Percentiles rank a stretch among this genome's conserved stretches.
Conservation (phyloP, 2,888 invertebrate species). For the Synanthedon myopaeformis region DNA sequence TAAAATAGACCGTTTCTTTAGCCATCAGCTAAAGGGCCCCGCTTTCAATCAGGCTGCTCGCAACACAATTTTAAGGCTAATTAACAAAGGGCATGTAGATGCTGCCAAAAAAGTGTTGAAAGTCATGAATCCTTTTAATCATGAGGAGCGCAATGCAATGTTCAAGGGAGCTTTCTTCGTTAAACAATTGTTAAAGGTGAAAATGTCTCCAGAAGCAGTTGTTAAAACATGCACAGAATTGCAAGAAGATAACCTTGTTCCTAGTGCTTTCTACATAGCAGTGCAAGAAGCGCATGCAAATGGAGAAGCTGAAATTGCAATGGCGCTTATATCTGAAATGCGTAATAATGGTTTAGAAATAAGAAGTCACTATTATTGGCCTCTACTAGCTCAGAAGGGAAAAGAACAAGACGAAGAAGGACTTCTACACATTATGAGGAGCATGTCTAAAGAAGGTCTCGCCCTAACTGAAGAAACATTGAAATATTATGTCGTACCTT, state of each 20-base stretch:
- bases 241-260: slow-evolving; percentile 70
- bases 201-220: slow-evolving; percentile 73
- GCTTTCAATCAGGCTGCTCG: slow-evolving; percentile 85
- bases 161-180: slow-evolving; percentile 79
- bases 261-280: slow-evolving; percentile 73
- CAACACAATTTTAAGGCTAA: slow-evolving; percentile 76
- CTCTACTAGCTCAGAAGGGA: slow-evolving; percentile 74
- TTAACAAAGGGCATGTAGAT: slow-evolving; percentile 77
- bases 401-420: slow-evolving; percentile 71
- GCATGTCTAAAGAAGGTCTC: slow-evolving; percentile 73
- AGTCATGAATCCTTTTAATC: slow-evolving; percentile 42
- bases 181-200: slow-evolving; percentile 76
- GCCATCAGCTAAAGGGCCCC: slow-evolving; percentile 69
- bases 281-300: slow-evolving; percentile 72
- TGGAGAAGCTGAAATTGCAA: slow-evolving; percentile 70
- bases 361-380: slow-evolving; percentile 89
- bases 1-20: slow-evolving; percentile 73
- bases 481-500: slow-evolving; percentile 81
- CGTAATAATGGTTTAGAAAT: slow-evolving; percentile 73
- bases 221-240: slow-evolving; percentile 74
- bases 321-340: slow-evolving; percentile 74
- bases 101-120: slow-evolving; percentile 69
- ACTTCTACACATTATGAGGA: slow-evolving; percentile 71
- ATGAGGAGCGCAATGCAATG: slow-evolving; percentile 25
- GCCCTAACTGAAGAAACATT: slow-evolving; percentile 75